Conservation (phyloP, 2,113 vertebrate genomes). For the Phalacrocorax aristotelis region DNA sequence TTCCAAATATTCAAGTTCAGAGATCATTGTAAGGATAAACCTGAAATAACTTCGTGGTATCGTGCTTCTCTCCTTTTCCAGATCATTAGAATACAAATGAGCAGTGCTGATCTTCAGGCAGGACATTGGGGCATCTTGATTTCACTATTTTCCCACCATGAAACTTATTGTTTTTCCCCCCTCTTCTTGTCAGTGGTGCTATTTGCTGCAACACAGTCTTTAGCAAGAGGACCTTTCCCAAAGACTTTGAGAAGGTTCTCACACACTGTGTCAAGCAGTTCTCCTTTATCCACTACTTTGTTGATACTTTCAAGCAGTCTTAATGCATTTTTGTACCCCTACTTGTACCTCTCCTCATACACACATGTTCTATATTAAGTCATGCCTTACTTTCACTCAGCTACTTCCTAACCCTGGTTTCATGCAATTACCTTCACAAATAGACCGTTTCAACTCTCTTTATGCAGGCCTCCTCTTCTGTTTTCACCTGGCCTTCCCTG, state of each 20-base stretch:
- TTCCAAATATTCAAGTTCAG: constrained; percentile 8
- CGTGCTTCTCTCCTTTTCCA: neutral
- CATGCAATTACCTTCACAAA: constrained; percentile 54
- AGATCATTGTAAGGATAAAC: constrained; percentile 19
- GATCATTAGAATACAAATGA: constrained; percentile 18
- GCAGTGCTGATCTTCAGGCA: neutral
- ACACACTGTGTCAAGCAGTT: neutral
- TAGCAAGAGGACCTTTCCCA: neutral
- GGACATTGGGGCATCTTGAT: neutral
- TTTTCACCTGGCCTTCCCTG: constrained; percentile 42
- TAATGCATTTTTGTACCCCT: constrained; percentile 7
- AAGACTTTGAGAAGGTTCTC: neutral
- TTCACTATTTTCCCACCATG: neutral
- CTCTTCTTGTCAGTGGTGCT: neutral
- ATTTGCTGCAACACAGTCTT: neutral
- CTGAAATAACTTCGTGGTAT: neutral
- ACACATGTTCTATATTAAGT: constrained; percentile 36
- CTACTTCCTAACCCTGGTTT: constrained; percentile 30
- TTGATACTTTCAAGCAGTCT: neutral
- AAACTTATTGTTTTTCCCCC: neutral
- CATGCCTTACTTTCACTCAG: neutral
- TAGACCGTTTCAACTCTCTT: constrained; percentile 22
- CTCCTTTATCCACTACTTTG: neutral
- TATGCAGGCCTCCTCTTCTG: constrained; percentile 24
- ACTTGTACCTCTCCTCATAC: neutral